Percentiles rank a stretch among this genome's conserved stretches.
phyloP scores from a whole-genome alignment of 2,888 invertebrate genomes.

The Macrosiphum euphorbiae region DNA sequence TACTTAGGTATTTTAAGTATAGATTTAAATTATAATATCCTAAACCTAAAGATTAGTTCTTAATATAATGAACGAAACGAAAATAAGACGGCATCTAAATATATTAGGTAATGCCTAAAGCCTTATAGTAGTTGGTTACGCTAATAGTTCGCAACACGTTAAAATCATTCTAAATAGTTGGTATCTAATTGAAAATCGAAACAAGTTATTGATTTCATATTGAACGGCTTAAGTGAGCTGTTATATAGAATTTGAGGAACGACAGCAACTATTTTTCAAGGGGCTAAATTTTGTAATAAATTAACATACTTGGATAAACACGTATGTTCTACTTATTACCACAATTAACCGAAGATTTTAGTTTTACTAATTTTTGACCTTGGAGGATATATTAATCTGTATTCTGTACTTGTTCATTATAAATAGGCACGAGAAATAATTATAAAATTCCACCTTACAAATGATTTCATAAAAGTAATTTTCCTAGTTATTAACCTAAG shows the following conservation, averaged over 20 bases:
- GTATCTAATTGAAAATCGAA: constrained; percentile 6
- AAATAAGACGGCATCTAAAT: not conserved
- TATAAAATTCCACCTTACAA: not conserved
- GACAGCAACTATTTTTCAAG: not conserved
- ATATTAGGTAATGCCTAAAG: not conserved
- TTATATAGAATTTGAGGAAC: not conserved
- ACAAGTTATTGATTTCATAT: constrained; percentile 1
- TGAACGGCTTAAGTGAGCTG: not conserved
- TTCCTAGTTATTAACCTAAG: not conserved
- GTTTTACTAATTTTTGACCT: not conserved
- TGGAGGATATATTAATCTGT: not conserved
- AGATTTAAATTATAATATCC: not conserved
- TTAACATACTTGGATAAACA: not conserved
- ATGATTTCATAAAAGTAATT: not conserved
- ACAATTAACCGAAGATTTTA: not conserved
- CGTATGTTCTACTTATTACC: not conserved
- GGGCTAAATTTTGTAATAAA: not conserved
- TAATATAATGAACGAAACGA: not conserved
- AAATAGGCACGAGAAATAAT: not conserved
- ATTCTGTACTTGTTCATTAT: not conserved
- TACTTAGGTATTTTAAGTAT: not conserved
- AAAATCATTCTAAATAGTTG: constrained; percentile 12
- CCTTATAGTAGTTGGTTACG: not conserved
- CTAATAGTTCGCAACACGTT: not conserved
- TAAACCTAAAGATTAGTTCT: not conserved